These are phyloP conservation scores for Drosophila setosimentum DNA, from an alignment of 2,888 invertebrate genomes.

Conservation along the genomic window DNA sequence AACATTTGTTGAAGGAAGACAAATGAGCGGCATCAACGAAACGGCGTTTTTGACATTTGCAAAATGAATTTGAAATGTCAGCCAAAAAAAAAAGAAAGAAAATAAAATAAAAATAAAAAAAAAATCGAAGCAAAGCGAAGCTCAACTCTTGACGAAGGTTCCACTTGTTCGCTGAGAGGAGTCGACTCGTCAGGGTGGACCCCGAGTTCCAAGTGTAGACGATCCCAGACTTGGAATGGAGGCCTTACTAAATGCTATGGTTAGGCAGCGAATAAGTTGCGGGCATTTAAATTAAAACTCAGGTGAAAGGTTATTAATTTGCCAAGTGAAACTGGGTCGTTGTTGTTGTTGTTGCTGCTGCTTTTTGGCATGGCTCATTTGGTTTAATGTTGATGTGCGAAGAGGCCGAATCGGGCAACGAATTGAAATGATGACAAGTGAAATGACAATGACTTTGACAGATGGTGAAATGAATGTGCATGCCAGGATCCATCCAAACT, in stretches of 20 bases:
- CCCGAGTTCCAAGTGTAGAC: constrained; percentile 2
- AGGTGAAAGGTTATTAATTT: constrained; percentile 81
- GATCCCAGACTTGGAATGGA: neutral
- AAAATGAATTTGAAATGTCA: constrained; percentile 77
- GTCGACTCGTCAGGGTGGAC: constrained; percentile 32
- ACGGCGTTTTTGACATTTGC: constrained; percentile 77
- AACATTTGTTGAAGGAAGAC: constrained; percentile 59
- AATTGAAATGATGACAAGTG: constrained; percentile 51
- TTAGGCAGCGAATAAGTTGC: constrained; percentile 54
- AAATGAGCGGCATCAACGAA: constrained; percentile 67
- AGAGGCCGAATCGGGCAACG: constrained; percentile 23
- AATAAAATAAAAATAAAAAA: constrained; percentile 2
- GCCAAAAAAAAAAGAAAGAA: constrained; percentile 32
- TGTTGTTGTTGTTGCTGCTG: constrained; percentile 34
- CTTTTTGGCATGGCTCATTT: constrained; percentile 63
- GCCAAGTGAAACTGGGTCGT: constrained; percentile 62
- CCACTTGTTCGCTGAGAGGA: constrained; percentile 17
- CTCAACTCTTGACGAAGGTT: constrained; percentile 73
- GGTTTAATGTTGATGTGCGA: constrained; percentile 65
- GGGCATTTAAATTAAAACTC: constrained; percentile 76
- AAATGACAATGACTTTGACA: constrained; percentile 28
- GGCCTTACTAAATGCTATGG: constrained; percentile 40
- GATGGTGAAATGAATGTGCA: constrained; percentile 50
- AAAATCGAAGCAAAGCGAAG: constrained; percentile 1
- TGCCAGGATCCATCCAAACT: constrained; percentile 15